phyloP scores from a whole-genome alignment of 2,797 vertebrate species.

The Synaphobranchus kaupii region DNA sequence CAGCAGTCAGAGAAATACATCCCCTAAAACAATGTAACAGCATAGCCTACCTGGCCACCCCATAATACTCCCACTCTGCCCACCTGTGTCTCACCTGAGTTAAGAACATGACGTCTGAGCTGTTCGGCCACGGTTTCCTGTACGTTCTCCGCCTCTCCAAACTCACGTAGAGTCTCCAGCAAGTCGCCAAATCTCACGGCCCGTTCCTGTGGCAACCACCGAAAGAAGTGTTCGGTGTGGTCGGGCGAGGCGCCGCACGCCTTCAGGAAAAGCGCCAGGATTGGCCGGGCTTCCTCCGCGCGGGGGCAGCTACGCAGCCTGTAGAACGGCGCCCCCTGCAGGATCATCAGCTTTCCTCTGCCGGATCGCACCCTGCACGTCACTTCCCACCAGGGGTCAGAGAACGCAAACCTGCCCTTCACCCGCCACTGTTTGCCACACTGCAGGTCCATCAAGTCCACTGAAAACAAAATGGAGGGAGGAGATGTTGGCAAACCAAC shows the following conservation, averaged over 20 bases:
- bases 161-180: constrained; percentile 57
- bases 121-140: background rate
- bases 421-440: constrained; percentile 53
- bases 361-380: constrained; percentile 54
- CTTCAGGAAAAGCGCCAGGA: constrained; percentile 73
- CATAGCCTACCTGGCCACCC: too few relatives aligned
- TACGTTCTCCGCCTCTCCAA: constrained; percentile 44
- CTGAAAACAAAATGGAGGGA: constrained; percentile 52
- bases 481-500: background rate
- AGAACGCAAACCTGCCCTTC: constrained; percentile 72
- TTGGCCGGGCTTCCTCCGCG: constrained; percentile 41
- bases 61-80: too few relatives aligned
- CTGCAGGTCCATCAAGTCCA: constrained; percentile 62
- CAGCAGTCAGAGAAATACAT: too few relatives aligned
- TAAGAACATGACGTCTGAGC: constrained; percentile 11
- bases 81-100: constrained; percentile 48
- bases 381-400: constrained; percentile 78
- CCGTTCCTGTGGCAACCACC: constrained; percentile 59
- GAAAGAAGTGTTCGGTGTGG: constrained; percentile 54
- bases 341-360: constrained; percentile 48
- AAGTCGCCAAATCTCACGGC: constrained; percentile 66
- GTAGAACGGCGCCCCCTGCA: constrained; percentile 69
- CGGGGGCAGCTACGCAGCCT: constrained; percentile 62
- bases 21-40: too few relatives aligned
- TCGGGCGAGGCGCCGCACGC: constrained; percentile 49